Evolutionary conservation across 2,797 vertebrate species (phyloP).

Genomic region (Lithobates sylvaticus): DNA sequence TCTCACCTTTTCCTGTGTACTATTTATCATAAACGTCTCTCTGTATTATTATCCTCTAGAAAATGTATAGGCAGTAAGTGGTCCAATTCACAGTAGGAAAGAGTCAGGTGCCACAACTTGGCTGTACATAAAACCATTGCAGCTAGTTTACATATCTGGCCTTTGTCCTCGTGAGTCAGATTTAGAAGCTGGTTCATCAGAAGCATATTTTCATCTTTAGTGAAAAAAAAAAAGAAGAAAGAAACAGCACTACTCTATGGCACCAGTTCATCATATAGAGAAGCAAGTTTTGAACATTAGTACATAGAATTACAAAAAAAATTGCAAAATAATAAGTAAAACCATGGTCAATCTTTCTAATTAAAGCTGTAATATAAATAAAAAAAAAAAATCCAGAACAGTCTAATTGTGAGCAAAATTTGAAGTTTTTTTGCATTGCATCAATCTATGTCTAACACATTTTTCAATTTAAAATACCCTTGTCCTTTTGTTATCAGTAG

Average conservation of each 20-base stretch:
- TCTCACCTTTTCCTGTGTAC: not conserved
- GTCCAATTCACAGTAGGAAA: not conserved
- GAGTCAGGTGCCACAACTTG: not conserved
- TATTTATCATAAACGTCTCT: not conserved
- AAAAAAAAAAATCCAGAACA: constrained; percentile 12
- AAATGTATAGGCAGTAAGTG: not conserved
- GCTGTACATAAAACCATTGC: not conserved
- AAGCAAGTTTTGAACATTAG: not conserved
- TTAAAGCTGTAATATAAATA: not conserved
- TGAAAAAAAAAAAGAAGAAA: not conserved
- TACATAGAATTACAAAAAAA: not conserved
- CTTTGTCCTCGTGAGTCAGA: constrained; percentile 18
- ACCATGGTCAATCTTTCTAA: not conserved
- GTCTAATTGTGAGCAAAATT: constrained; percentile 28
- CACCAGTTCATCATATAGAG: constrained; percentile 15
- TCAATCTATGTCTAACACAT: constrained; percentile 35
- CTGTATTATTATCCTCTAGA: not conserved
- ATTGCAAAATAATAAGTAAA: not conserved
- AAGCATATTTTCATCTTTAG: not conserved
- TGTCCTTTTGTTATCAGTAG: constrained; percentile 32
- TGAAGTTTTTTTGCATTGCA: not conserved
- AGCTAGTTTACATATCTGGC: constrained; percentile 9
- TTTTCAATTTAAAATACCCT: constrained; percentile 37
- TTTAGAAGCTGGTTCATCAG: constrained; percentile 16
- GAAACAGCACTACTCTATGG: not conserved